Evolutionary conservation across 2,888 invertebrate genomes (phyloP).

Genomic region (Trachelus stipa): DNA sequence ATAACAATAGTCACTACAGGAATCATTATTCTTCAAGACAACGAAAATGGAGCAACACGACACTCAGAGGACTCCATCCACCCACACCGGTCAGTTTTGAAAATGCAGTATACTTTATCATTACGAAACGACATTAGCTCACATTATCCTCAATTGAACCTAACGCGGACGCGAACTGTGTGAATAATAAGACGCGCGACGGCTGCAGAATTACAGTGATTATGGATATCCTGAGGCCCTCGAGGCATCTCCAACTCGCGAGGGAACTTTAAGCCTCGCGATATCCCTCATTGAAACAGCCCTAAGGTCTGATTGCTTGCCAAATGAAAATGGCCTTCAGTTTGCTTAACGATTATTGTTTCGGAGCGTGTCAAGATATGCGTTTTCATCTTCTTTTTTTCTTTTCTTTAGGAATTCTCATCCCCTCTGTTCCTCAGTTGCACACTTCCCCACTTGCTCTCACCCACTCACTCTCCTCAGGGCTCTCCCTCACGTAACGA

Average conservation of each 20-base stretch:
- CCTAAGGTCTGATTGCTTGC: conserved; percentile 46
- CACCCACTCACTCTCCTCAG: neutral
- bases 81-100: conserved; percentile 47
- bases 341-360: conserved; percentile 54
- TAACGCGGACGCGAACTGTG: conserved; percentile 40
- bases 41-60: conserved; percentile 50
- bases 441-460: neutral
- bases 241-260: conserved; percentile 22
- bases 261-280: conserved; percentile 19
- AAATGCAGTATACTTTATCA: neutral
- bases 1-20: conserved; percentile 35
- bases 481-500: conserved; percentile 1
- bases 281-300: conserved; percentile 21
- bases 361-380: conserved; percentile 46
- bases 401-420: neutral
- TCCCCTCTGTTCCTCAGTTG: neutral
- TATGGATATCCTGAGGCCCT: conserved; percentile 39
- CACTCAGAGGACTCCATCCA: conserved; percentile 49
- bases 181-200: conserved; percentile 46
- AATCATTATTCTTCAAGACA: conserved; percentile 39
- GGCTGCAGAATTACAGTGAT: conserved; percentile 60
- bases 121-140: neutral
- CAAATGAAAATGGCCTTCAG: conserved; percentile 47
- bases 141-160: conserved; percentile 37
- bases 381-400: conserved; percentile 13